These are phyloP conservation scores for Catostomus latipinnis DNA, from an alignment of 2,797 vertebrate species.

Conservation along the genomic window DNA sequence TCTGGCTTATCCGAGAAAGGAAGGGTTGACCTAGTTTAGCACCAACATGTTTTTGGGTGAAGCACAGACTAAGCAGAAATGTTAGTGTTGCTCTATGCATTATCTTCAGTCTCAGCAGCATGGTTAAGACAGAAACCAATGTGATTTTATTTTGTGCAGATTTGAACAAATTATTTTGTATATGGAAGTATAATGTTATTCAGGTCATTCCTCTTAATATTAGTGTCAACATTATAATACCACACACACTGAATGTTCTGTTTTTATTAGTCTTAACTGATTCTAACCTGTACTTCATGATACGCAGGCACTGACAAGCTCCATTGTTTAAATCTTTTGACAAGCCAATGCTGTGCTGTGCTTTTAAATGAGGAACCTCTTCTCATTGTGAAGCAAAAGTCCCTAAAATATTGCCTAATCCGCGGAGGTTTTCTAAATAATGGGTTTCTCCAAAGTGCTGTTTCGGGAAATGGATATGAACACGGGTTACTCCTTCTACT, in stretches of 20 bases:
- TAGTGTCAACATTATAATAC: background rate
- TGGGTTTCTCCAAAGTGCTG: too few relatives aligned
- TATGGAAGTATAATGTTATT: too few relatives aligned
- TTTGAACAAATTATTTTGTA: background rate
- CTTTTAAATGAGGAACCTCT: background rate
- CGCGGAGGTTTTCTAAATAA: background rate
- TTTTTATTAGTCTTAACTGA: background rate
- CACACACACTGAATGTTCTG: background rate
- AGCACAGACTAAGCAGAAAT: constrained; percentile 75
- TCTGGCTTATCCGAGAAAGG: constrained; percentile 65
- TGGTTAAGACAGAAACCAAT: background rate
- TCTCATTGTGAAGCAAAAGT: too few relatives aligned
- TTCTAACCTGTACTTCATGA: background rate
- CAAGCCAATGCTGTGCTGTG: background rate
- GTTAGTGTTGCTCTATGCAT: constrained; percentile 71
- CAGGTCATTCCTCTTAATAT: background rate
- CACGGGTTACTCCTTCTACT: too few relatives aligned
- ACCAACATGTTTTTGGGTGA: constrained; percentile 75
- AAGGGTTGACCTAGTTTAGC: constrained; percentile 76
- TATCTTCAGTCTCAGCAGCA: constrained; percentile 64
- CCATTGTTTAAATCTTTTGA: background rate
- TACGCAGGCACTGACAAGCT: background rate
- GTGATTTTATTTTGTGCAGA: background rate
- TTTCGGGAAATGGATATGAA: too few relatives aligned
- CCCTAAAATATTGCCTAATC: background rate